These are phyloP conservation scores for Papilio elwesi DNA, from an alignment of 2,888 invertebrate genomes.

Conservation along the genomic window DNA sequence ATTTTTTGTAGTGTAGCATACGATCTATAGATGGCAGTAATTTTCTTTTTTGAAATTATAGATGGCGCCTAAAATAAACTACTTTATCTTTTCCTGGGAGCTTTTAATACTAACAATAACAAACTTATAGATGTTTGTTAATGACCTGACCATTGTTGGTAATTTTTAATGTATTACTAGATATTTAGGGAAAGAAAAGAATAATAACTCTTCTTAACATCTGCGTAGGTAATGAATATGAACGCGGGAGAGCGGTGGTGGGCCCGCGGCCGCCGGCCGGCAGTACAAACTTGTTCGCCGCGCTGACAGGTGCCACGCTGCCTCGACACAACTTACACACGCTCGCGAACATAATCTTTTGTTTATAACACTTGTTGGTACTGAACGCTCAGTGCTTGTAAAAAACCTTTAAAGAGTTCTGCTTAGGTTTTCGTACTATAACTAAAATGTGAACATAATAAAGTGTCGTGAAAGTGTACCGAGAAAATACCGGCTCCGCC, in stretches of 20 bases:
- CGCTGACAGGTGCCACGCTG: conserved; percentile 76
- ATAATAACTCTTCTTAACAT: conserved; percentile 21
- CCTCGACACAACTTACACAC: conserved; percentile 63
- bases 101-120: background rate
- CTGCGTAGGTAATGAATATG: conserved; percentile 52
- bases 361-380: conserved; percentile 77
- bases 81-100: background rate
- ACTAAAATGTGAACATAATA: conserved; percentile 63
- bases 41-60: background rate
- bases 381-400: conserved; percentile 51
- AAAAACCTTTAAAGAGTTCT: conserved; percentile 49
- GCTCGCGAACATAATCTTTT: conserved; percentile 74
- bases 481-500: conserved; percentile 67
- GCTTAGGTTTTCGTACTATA: conserved; percentile 45
- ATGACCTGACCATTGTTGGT: background rate
- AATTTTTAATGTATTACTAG: background rate
- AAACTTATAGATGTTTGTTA: background rate
- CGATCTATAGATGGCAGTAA: conserved; percentile 19
- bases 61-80: conserved; percentile 26
- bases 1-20: background rate
- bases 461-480: conserved; percentile 78
- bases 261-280: conserved; percentile 60
- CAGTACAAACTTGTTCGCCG: conserved; percentile 78
- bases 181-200: background rate
- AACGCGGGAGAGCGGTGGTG: conserved; percentile 55